Percentiles rank a stretch among this genome's conserved stretches.
Conservation (phyloP, 2,888 invertebrate species). For the Pseudolycoriella hygida region DNA sequence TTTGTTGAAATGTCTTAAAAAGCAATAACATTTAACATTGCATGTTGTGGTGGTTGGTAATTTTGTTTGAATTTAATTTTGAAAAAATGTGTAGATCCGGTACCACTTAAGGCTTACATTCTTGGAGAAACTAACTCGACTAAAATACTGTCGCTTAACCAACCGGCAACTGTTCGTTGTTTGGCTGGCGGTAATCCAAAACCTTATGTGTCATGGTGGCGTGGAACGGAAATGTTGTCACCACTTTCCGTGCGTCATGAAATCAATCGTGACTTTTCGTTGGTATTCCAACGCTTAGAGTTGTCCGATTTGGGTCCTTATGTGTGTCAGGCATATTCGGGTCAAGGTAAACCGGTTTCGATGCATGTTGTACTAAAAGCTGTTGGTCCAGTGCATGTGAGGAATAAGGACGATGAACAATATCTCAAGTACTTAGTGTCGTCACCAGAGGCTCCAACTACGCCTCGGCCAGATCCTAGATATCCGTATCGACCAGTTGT, state of each 20-base stretch:
- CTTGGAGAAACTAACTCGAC: conserved; percentile 45
- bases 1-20: too few relatives aligned
- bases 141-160: conserved; percentile 51
- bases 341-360: conserved; percentile 54
- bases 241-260: conserved; percentile 34
- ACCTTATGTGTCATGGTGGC: conserved; percentile 74
- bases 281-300: conserved; percentile 54
- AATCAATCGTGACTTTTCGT: conserved; percentile 51
- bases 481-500: conserved; percentile 27
- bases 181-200: conserved; percentile 66
- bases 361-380: conserved; percentile 59
- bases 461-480: conserved; percentile 21
- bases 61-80: neutral
- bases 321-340: conserved; percentile 80
- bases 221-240: conserved; percentile 57
- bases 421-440: conserved; percentile 43
- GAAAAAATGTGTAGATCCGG: conserved; percentile 33
- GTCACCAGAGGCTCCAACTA: conserved; percentile 29
- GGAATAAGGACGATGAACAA: conserved; percentile 35
- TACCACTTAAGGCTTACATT: conserved; percentile 39
- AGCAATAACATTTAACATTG: neutral
- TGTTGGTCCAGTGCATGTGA: conserved; percentile 45
- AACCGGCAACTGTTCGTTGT: conserved; percentile 54
- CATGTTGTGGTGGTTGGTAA: neutral
- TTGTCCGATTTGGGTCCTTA: conserved; percentile 65